These are phyloP conservation scores for Leptopterna dolabrata DNA, from an alignment of 2,888 invertebrate genomes.

Conservation along the genomic window DNA sequence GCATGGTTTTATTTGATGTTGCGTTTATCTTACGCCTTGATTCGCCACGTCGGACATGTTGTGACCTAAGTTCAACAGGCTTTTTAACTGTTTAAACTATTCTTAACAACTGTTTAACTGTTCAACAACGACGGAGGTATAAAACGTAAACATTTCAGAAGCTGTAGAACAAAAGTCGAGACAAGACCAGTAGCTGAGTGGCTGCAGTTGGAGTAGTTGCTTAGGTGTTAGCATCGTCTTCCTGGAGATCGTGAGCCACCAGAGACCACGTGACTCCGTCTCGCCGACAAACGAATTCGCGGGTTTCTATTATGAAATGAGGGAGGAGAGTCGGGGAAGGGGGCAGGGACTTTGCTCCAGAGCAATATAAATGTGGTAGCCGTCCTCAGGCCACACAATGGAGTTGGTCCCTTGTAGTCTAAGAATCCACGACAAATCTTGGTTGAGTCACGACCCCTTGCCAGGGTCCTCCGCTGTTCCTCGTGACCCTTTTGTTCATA, in stretches of 20 bases:
- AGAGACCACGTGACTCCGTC: conserved; percentile 42
- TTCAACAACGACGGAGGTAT: neutral
- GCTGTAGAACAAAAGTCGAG: neutral
- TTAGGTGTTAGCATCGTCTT: conserved; percentile 41
- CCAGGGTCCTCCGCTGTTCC: neutral
- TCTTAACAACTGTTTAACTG: neutral
- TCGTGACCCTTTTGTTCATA: conserved; percentile 61
- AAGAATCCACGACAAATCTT: conserved; percentile 55
- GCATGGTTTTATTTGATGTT: too few species aligned
- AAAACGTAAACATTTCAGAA: neutral
- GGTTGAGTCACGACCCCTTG: conserved; percentile 51
- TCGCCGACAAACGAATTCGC: conserved; percentile 53
- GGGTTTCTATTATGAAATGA: conserved; percentile 56
- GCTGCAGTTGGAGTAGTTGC: conserved; percentile 16
- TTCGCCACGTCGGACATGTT: too few species aligned
- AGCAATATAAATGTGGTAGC: conserved; percentile 54
- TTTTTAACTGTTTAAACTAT: too few species aligned
- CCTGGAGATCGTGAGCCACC: conserved; percentile 42
- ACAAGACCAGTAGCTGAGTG: conserved; percentile 27
- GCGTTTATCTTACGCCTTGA: too few species aligned
- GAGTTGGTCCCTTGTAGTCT: conserved; percentile 43
- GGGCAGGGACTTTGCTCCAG: conserved; percentile 45
- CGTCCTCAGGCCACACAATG: conserved; percentile 37
- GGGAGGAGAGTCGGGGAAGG: neutral
- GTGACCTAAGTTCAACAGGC: too few species aligned